Percentiles rank a stretch among this genome's conserved stretches.
phyloP scores from a whole-genome alignment of 2,113 vertebrate genomes.

The Odobenus rosmarus region DNA sequence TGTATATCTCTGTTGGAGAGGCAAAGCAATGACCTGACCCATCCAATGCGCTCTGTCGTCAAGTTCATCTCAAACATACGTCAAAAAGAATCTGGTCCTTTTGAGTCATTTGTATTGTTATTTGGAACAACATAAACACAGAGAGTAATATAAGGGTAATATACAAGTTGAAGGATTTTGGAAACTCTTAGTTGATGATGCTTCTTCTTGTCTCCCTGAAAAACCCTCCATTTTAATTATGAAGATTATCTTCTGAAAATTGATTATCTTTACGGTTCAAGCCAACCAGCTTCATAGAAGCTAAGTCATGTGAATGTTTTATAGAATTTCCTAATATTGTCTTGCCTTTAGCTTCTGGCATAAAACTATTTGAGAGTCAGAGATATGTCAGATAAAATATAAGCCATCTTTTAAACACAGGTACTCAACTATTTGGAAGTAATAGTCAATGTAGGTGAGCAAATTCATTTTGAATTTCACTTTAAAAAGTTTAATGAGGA shows the following conservation, averaged over 20 bases:
- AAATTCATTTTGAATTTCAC: not conserved
- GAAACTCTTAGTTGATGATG: not conserved
- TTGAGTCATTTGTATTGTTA: not conserved
- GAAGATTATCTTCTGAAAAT: not conserved
- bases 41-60: rapidly evolving
- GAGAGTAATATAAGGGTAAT: not conserved
- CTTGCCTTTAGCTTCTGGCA: not conserved
- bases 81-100: not conserved
- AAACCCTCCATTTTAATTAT: not conserved
- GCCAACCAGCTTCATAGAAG: not conserved
- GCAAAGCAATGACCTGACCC: too few relatives aligned
- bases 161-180: not conserved
- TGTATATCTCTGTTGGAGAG: rapidly evolving
- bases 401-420: not conserved
- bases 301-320: not conserved
- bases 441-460: not conserved
- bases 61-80: not conserved
- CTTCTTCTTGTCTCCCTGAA: not conserved
- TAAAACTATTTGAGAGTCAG: not conserved
- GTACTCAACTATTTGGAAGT: not conserved
- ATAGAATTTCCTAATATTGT: not conserved
- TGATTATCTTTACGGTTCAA: not conserved
- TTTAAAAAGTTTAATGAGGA: not conserved
- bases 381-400: not conserved
- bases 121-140: not conserved